Evolutionary conservation across 2,888 invertebrate genomes (phyloP).

Genomic region (Seira ritae): DNA sequence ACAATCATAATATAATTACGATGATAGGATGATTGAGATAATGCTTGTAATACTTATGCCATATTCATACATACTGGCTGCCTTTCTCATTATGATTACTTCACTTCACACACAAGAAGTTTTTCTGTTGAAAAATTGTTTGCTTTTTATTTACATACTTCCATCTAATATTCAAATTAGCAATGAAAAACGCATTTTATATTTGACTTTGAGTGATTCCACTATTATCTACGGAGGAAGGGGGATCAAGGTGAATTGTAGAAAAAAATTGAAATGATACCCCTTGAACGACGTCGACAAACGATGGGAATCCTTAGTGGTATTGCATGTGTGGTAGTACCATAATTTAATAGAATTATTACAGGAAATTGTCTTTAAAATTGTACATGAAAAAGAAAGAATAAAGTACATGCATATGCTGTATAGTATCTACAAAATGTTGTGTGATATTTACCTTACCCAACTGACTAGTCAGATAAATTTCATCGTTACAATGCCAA

Average conservation of each 20-base stretch:
- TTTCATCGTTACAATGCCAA: conserved; percentile 42
- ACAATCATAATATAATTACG: conserved; percentile 8
- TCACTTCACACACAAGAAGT: no score
- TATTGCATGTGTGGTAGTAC: not conserved
- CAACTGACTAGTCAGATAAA: not conserved
- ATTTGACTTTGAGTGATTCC: conserved; percentile 15
- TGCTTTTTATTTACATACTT: not conserved
- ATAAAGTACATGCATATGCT: conserved; percentile 20
- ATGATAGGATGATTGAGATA: conserved; percentile 19
- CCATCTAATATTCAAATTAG: not conserved
- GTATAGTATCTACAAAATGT: not conserved
- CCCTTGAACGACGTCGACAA: not conserved
- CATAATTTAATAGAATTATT: conserved; percentile 36
- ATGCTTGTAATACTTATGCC: conserved; percentile 3
- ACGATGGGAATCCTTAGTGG: not conserved
- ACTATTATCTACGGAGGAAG: conserved; percentile 22
- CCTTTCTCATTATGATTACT: conserved; percentile 12
- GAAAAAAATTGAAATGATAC: not conserved
- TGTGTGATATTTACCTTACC: not conserved
- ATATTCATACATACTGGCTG: not conserved
- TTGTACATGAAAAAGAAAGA: conserved; percentile 16
- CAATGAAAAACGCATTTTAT: not conserved
- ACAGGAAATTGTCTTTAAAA: conserved; percentile 55
- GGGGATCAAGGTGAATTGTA: conserved; percentile 38
- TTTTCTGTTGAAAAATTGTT: not conserved